phyloP scores from a whole-genome alignment of 1,140 invertebrate species.

The Magallana gigas region DNA sequence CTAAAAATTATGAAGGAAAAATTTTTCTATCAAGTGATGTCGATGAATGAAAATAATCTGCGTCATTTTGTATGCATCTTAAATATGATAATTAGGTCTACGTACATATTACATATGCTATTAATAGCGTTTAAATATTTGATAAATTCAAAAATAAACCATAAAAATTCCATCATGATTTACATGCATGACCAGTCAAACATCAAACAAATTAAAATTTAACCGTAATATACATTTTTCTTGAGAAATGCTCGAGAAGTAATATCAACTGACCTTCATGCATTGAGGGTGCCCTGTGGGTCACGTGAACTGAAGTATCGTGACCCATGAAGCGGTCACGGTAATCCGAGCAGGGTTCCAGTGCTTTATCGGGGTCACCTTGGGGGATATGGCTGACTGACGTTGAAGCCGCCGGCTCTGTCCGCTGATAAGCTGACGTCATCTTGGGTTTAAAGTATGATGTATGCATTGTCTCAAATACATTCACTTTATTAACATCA shows the following conservation, averaged over 20 bases:
- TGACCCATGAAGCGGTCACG: slow-evolving; percentile 68
- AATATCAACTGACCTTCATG: slow-evolving; percentile 66
- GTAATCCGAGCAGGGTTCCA: slow-evolving; percentile 71
- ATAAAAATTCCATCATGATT: background rate
- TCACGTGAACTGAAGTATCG: slow-evolving; percentile 65
- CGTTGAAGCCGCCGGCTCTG: slow-evolving; percentile 44
- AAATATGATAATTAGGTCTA: no score
- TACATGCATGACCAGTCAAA: background rate
- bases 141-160: background rate
- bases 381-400: slow-evolving; percentile 65
- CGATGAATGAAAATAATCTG: no score
- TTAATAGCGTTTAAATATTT: no score
- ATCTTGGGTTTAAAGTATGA: slow-evolving; percentile 71
- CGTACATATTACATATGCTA: no score
- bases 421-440: slow-evolving; percentile 53
- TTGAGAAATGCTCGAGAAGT: no score
- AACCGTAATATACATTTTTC: no score
- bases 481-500: slow-evolving; percentile 70
- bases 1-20: no score
- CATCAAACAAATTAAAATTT: background rate
- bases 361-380: slow-evolving; percentile 71
- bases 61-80: no score
- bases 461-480: slow-evolving; percentile 70
- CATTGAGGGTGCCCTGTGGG: slow-evolving; percentile 67
- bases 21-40: no score